Conservation (phyloP, 2,888 invertebrate species). For the Rhaphigaster nebulosa region DNA sequence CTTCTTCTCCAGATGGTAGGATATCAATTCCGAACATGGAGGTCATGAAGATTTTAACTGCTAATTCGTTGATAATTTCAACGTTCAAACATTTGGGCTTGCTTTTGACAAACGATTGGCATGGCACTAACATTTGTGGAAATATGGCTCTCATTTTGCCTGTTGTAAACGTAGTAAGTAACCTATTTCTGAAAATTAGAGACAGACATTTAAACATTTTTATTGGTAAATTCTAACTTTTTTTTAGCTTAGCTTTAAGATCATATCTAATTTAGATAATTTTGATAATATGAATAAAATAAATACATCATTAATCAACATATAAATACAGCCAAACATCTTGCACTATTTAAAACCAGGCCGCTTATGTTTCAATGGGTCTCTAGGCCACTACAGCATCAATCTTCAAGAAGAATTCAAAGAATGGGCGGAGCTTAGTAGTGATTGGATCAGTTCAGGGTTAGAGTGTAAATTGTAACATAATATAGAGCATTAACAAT, state of each 20-base stretch:
- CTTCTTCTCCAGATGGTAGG: background rate
- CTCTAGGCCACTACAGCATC: no score
- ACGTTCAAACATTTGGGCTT: constrained; percentile 7
- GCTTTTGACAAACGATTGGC: background rate
- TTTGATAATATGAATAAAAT: no score
- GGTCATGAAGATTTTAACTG: constrained; percentile 15
- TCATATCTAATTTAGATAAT: no score
- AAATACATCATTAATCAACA: no score
- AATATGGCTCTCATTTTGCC: constrained; percentile 49
- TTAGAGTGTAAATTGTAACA: no score
- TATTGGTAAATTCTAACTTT: background rate
- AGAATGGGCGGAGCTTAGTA: no score
- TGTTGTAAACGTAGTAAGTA: constrained; percentile 39
- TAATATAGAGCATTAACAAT: no score
- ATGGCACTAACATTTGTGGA: constrained; percentile 27
- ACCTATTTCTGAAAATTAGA: constrained; percentile 45
- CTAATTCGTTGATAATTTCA: background rate
- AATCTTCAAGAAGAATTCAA: no score
- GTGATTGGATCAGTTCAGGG: no score
- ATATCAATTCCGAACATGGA: constrained; percentile 36
- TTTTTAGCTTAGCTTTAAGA: background rate
- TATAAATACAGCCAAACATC: no score
- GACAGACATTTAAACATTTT: background rate
- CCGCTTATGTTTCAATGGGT: no score
- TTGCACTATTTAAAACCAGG: no score